A percentile compares a stretch with the other conserved stretches of the same genome.
Conservation (phyloP, 2,797 vertebrate species). For the Linurgus olivaceus region DNA sequence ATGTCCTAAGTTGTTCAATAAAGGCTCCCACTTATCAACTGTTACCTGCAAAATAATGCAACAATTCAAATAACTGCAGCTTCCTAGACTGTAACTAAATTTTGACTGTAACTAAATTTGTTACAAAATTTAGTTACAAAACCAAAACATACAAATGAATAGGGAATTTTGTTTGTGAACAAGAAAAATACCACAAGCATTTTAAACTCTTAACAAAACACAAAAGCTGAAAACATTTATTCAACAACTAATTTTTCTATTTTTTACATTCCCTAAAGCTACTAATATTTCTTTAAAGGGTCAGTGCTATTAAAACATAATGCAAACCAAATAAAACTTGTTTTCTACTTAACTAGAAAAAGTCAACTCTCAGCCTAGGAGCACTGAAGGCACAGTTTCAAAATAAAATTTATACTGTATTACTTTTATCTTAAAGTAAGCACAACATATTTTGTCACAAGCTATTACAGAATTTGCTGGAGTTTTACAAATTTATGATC, state of each 20-base stretch:
- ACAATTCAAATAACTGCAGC: background rate
- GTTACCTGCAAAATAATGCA: conserved; percentile 80
- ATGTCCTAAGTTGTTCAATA: conserved; percentile 96
- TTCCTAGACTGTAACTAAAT: background rate
- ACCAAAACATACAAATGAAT: background rate
- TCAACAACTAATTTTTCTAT: background rate
- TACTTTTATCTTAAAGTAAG: background rate
- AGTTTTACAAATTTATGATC: background rate
- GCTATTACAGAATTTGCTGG: background rate
- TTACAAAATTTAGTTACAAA: too few species aligned
- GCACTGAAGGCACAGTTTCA: background rate
- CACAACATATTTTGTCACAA: background rate
- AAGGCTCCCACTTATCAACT: conserved; percentile 98
- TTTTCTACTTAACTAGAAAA: background rate
- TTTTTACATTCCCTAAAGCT: background rate
- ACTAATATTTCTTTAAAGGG: background rate
- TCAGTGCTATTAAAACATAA: background rate
- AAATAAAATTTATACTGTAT: background rate
- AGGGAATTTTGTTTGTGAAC: background rate
- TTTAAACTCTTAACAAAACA: background rate
- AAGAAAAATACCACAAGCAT: background rate
- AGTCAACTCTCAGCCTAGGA: background rate
- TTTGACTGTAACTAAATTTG: too few species aligned
- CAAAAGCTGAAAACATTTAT: background rate
- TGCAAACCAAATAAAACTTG: background rate